Conservation (phyloP, 2,113 vertebrate species). For the Rhinoderma darwinii region DNA sequence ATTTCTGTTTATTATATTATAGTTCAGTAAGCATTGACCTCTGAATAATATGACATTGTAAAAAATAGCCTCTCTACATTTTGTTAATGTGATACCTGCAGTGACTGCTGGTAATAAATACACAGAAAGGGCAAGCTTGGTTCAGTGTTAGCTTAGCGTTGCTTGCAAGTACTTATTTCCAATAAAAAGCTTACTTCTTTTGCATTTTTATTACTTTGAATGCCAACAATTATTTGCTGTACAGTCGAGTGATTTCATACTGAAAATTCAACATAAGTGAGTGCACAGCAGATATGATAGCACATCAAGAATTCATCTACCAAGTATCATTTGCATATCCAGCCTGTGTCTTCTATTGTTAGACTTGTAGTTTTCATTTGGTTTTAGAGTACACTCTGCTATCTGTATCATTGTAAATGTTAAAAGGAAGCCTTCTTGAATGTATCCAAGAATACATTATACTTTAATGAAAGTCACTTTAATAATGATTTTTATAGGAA, state of each 20-base stretch:
- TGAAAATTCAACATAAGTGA: conserved; percentile 34
- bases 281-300: conserved; percentile 41
- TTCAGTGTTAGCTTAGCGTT: background rate
- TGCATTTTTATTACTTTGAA: conserved; percentile 48
- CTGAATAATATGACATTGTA: conserved; percentile 18
- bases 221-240: conserved; percentile 54
- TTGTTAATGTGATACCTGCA: background rate
- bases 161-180: conserved; percentile 8
- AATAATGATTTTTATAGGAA: conserved; percentile 47
- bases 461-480: conserved; percentile 45
- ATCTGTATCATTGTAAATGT: conserved; percentile 4
- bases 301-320: conserved; percentile 43
- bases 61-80: background rate
- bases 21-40: conserved; percentile 25
- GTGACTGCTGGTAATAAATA: conserved; percentile 19
- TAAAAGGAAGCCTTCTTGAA: background rate
- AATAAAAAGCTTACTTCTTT: conserved; percentile 25
- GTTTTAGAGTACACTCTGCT: conserved; percentile 14
- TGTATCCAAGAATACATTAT: conserved; percentile 39
- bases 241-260: conserved; percentile 40
- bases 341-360: conserved; percentile 31
- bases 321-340: conserved; percentile 44
- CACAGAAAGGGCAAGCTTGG: background rate
- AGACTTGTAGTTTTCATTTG: conserved; percentile 32
- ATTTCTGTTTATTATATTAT: background rate